Evolutionary conservation across 2,888 invertebrate genomes (phyloP).

Genomic region (Sclerodermus sp.): DNA sequence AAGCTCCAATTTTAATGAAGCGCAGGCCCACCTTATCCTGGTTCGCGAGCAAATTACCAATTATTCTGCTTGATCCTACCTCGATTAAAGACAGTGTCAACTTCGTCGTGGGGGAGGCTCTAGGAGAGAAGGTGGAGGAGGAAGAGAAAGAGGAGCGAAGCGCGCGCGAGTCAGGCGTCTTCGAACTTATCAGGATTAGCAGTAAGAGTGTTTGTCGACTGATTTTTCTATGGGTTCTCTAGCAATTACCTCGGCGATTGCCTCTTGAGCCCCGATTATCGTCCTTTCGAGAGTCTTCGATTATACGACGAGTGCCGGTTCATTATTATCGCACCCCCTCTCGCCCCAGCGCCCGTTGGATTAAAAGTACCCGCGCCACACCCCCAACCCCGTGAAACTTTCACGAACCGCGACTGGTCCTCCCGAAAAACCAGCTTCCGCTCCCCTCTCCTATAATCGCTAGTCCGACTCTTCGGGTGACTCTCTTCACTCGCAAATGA

Average conservation of each 20-base stretch:
- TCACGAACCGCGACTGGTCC: no score
- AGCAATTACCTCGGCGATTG: constrained; percentile 41
- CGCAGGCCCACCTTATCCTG: constrained; percentile 9
- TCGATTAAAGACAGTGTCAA: constrained; percentile 40
- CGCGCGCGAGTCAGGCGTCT: constrained; percentile 14
- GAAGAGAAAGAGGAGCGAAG: constrained; percentile 8
- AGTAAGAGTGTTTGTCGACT: constrained; percentile 41
- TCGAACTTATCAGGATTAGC: constrained; percentile 39
- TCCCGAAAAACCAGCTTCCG: no score
- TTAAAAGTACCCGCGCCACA: no score
- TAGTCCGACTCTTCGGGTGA: no score
- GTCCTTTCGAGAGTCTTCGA: constrained; percentile 21
- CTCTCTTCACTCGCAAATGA: no score
- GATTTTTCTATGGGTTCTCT: constrained; percentile 39
- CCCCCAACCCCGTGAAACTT: no score
- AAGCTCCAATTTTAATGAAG: constrained; percentile 5
- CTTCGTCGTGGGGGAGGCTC: no score
- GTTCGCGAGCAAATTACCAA: constrained; percentile 22
- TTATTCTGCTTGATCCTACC: constrained; percentile 36
- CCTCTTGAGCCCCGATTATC: constrained; percentile 36
- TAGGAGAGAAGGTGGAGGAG: no score
- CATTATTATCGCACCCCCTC: no score
- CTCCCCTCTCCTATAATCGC: no score
- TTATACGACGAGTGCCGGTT: constrained; percentile 7
- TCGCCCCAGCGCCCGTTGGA: no score